Base-by-base conservation (phyloP, 2,797 vertebrate species). In the Phyllotis vaccarum region DNA sequence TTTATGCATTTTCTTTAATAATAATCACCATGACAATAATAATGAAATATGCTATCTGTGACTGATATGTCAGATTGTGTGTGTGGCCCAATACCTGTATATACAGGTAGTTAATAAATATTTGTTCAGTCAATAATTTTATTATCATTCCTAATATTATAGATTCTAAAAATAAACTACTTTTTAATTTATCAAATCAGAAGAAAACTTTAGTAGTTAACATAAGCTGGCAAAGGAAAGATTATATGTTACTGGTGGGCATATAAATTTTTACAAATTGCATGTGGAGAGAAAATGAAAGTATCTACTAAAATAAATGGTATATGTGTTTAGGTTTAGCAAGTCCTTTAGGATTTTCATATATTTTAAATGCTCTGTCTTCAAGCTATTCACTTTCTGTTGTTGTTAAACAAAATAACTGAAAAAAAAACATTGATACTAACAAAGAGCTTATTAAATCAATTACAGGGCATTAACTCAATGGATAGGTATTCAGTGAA, bases 101-200 rank as follows among this genome's bases (percentile, higher is more conserved):
- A 72, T n/a, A 2, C 49, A 90, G 43, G 31, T 34, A 49, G 34
- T 83, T 43, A 93, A 19, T 86, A 75, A n/a, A 52, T 76, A 68
- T 37, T 52, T 94, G 27, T 82, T 40, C 13, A 82, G 5, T 60
- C 5, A 81, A 85, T 68, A 86, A 66, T 52, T 76, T 87, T 95
- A 95, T 31, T 92, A 89, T 3, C 81, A 81, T 2, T 90, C 9
- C 24, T 85, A 81, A 40, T 86, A 1, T 5, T 90, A 88, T 1
- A 85, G 14, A 56, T 88, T 81, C 24, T n/a, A 83, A 40, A 4
- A 8, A 79, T 5, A 81, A 29, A 46, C 3, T 16, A 43, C 52
- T 60, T 76, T 94, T 87, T n/a, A 87, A 87, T 60, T 62, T 49
- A 58, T 80, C 22, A 76, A 54, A 86, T 68, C 75, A 40, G 17